Conservation (phyloP, 2,113 vertebrate genomes). For the Alces alces region DNA sequence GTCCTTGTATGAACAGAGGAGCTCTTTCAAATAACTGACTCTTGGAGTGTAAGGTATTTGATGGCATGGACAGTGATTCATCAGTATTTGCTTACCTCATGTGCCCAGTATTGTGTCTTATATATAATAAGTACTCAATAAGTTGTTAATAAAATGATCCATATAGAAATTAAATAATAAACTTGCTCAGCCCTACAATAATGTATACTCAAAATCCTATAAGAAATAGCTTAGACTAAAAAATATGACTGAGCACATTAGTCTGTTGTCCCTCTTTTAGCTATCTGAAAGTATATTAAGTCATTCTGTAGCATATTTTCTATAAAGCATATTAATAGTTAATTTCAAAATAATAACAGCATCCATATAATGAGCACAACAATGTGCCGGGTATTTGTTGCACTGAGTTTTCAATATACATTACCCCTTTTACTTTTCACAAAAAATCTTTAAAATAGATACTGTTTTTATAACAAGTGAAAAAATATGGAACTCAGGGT, state of each 20-base stretch:
- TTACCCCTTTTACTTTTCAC: background rate
- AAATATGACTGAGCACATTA: background rate
- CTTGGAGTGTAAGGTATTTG: background rate
- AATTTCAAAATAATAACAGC: background rate
- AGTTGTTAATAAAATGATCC: background rate
- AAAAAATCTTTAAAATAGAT: background rate
- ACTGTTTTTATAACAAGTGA: background rate
- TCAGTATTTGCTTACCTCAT: background rate
- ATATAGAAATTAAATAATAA: background rate
- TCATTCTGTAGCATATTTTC: background rate
- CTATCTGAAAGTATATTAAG: background rate
- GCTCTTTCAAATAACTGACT: background rate
- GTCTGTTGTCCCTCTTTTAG: background rate
- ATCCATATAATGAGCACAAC: background rate
- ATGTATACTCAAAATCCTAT: background rate
- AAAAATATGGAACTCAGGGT: background rate
- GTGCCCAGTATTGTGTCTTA: background rate
- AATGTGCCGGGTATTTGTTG: background rate
- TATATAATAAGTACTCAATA: background rate
- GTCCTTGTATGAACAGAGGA: background rate
- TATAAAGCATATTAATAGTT: background rate
- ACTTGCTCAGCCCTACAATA: background rate
- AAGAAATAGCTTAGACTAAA: background rate
- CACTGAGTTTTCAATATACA: background rate
- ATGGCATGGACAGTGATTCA: background rate